These are phyloP conservation scores for Bicyclus anynana DNA, from an alignment of 1,140 invertebrate species.

Conservation along the genomic window DNA sequence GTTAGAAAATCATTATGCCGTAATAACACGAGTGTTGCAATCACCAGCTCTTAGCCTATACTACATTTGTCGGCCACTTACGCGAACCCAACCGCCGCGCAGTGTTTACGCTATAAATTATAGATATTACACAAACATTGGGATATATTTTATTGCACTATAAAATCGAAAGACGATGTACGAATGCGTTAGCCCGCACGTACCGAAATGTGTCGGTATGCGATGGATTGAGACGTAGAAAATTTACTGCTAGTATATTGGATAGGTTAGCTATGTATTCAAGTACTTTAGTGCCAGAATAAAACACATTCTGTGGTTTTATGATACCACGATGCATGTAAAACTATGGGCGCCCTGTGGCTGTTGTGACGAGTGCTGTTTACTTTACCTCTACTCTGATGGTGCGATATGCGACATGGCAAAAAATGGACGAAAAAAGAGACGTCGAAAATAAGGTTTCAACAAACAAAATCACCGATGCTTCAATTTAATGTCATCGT, in stretches of 20 bases:
- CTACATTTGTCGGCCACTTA: constrained; percentile 27
- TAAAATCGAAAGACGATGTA: constrained; percentile 51
- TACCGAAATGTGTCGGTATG: constrained; percentile 13
- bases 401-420: too few relatives aligned
- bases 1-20: background rate
- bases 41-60: constrained; percentile 1
- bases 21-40: background rate
- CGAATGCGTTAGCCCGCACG: constrained; percentile 17
- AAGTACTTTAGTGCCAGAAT: too few relatives aligned
- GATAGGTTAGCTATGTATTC: background rate
- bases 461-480: too few relatives aligned
- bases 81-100: constrained; percentile 26
- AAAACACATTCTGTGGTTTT: too few relatives aligned
- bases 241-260: background rate
- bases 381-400: too few relatives aligned
- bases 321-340: too few relatives aligned
- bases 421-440: too few relatives aligned
- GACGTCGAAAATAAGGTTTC: too few relatives aligned
- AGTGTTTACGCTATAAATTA: constrained; percentile 69
- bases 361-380: too few relatives aligned
- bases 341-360: too few relatives aligned
- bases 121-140: constrained; percentile 62
- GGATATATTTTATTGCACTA: constrained; percentile 63
- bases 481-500: too few relatives aligned
- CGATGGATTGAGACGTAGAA: constrained; percentile 12